These are phyloP conservation scores for Triplophysa siluroides DNA, from an alignment of 2,113 vertebrate species.

Conservation along the genomic window DNA sequence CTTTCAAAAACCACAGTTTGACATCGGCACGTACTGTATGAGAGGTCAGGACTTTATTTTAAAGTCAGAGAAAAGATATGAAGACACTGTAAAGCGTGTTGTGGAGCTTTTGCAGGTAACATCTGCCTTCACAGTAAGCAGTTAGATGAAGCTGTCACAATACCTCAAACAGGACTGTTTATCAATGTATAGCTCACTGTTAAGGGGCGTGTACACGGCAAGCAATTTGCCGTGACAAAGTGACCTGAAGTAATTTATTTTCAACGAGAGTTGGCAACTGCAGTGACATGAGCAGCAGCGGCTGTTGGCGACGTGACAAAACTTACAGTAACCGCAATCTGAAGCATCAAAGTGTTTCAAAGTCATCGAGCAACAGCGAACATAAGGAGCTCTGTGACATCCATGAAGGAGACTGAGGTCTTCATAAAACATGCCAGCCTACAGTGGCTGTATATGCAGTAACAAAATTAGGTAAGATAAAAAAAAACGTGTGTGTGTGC, in stretches of 20 bases:
- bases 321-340: too few species aligned
- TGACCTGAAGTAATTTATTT: constrained; percentile 3
- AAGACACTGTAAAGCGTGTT: constrained; percentile 13
- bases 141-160: constrained; percentile 22
- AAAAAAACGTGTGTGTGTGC: background rate
- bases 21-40: background rate
- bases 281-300: background rate
- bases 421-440: background rate
- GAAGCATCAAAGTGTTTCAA: too few species aligned
- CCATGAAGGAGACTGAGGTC: too few species aligned
- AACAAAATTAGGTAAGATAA: background rate
- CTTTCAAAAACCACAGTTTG: background rate
- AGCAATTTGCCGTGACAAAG: background rate
- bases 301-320: background rate
- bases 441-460: background rate
- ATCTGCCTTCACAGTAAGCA: background rate
- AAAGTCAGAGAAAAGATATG: constrained; percentile 1
- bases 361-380: background rate
- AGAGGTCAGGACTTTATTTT: constrained; percentile 14
- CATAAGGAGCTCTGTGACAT: background rate
- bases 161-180: background rate
- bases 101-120: constrained; percentile 6
- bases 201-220: background rate
- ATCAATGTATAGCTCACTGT: background rate
- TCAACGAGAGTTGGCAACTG: background rate